These are phyloP conservation scores for Heterocephalus glaber DNA, from an alignment of 2,113 vertebrate genomes.

Conservation along the genomic window DNA sequence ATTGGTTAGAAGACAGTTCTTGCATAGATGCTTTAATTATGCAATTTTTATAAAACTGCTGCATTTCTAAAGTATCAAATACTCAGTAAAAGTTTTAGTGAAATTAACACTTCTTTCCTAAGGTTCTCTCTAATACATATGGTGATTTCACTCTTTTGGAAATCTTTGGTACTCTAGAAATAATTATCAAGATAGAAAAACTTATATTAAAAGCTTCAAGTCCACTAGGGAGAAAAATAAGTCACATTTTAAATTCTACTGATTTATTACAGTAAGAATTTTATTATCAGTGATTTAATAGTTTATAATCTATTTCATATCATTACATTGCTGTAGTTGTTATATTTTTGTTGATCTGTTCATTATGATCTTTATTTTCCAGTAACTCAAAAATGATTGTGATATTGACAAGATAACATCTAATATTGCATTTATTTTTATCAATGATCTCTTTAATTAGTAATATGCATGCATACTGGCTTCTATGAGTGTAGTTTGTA, in stretches of 20 bases:
- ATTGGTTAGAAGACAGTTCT: background rate
- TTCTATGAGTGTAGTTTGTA: background rate
- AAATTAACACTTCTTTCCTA: background rate
- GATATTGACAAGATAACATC: background rate
- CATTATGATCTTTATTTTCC: background rate
- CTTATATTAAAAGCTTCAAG: background rate
- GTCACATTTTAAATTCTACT: background rate
- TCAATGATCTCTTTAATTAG: background rate
- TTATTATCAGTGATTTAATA: background rate
- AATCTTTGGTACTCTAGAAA: background rate
- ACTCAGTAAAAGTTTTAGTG: background rate
- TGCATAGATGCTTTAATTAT: background rate
- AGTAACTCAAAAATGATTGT: background rate
- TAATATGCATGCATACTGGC: background rate
- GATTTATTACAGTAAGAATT: background rate
- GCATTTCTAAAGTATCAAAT: constrained; percentile 17
- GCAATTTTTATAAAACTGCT: background rate
- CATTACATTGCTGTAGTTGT: background rate
- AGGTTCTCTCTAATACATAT: background rate
- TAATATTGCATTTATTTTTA: background rate
- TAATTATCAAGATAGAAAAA: background rate
- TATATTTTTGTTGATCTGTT: constrained; percentile 30
- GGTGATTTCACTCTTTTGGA: background rate
- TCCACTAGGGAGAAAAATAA: background rate
- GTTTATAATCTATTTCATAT: background rate